Percentiles rank a stretch among this genome's conserved stretches.
Evolutionary conservation across 2,888 invertebrate genomes (phyloP).

Genomic region (Adineta ricciae): DNA sequence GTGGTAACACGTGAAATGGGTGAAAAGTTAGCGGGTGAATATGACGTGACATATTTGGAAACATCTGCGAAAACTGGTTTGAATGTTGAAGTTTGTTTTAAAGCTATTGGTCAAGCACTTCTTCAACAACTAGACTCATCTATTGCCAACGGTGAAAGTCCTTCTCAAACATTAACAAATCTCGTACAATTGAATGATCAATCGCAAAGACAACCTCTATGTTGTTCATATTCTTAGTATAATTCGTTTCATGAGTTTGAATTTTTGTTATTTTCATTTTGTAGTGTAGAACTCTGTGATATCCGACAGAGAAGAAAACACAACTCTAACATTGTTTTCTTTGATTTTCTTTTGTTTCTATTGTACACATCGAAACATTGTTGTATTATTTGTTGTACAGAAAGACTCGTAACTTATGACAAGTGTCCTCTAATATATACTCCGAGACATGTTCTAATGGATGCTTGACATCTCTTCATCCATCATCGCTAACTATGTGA

Average conservation of each 20-base stretch:
- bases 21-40: slow-evolving; percentile 74
- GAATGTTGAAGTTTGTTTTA: slow-evolving; percentile 84
- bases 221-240: slow-evolving; percentile 10
- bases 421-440: not conserved
- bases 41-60: slow-evolving; percentile 88
- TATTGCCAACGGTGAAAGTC: not conserved
- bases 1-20: slow-evolving; percentile 75
- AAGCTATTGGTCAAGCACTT: slow-evolving; percentile 60
- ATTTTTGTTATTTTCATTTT: not conserved
- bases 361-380: not conserved
- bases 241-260: not conserved
- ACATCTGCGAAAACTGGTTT: slow-evolving; percentile 91
- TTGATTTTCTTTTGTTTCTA: not conserved
- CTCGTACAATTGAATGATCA: slow-evolving; percentile 19
- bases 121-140: not conserved
- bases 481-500: not conserved
- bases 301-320: not conserved
- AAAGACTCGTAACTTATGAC: not conserved
- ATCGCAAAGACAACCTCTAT: not conserved
- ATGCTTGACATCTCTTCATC: not conserved
- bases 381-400: slow-evolving; percentile 5
- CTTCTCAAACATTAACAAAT: not conserved
- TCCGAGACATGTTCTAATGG: not conserved
- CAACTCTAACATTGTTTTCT: not conserved
- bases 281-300: not conserved